Percentiles rank a stretch among this genome's conserved stretches.
Conservation (phyloP, 2,888 invertebrate species). For the Andricus curvator region DNA sequence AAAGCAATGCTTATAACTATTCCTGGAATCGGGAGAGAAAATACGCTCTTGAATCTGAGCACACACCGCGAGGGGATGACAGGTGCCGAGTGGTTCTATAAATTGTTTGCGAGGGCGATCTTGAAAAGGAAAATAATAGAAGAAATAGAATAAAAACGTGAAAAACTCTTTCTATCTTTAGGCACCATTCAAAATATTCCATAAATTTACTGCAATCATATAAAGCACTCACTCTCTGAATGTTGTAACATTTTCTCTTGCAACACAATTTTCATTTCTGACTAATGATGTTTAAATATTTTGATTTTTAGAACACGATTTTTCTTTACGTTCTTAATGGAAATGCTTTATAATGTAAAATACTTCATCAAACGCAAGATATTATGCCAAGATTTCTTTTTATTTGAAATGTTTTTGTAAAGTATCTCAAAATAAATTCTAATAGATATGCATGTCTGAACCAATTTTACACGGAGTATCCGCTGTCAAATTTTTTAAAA, state of each 20-base stretch:
- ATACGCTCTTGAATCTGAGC: no score
- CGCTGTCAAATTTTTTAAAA: no score
- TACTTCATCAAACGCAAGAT: no score
- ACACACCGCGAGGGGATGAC: slow-evolving; percentile 58
- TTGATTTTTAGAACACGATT: background rate
- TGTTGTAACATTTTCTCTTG: background rate
- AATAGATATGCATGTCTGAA: no score
- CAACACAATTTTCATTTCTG: background rate
- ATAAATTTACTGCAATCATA: background rate
- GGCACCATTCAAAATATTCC: background rate
- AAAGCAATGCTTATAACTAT: no score
- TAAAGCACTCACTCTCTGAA: background rate
- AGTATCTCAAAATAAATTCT: no score
- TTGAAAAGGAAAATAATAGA: slow-evolving; percentile 42
- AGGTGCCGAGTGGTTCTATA: slow-evolving; percentile 73
- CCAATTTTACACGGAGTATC: no score
- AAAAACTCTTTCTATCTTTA: slow-evolving; percentile 46
- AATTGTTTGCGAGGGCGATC: slow-evolving; percentile 60
- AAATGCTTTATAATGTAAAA: no score
- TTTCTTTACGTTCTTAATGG: no score
- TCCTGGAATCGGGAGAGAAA: no score
- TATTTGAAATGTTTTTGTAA: no score
- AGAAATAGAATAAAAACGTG: slow-evolving; percentile 43
- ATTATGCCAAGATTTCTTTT: no score
- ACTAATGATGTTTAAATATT: background rate